phyloP scores from a whole-genome alignment of 2,797 vertebrate genomes.

The Antennarius maculatus region DNA sequence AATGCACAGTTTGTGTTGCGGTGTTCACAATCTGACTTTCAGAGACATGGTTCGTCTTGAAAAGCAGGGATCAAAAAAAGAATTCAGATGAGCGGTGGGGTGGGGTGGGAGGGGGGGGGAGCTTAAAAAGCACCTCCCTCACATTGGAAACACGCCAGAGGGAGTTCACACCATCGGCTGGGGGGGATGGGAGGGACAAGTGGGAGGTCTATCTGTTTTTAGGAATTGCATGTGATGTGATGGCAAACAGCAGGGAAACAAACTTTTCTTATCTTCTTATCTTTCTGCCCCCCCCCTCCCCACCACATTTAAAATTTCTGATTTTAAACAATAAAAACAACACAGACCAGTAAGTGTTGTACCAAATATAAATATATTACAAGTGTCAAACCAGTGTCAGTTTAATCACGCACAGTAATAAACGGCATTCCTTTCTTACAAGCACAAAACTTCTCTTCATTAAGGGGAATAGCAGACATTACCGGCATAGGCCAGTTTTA shows the following conservation, averaged over 20 bases:
- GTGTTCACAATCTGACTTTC: not conserved
- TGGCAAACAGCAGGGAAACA: slow-evolving; percentile 5
- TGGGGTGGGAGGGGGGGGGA: slow-evolving; percentile 15
- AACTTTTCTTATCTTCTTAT: slow-evolving; percentile 15
- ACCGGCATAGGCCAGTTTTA: not conserved
- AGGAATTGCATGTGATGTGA: slow-evolving; percentile 42
- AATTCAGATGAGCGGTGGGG: slow-evolving; percentile 37
- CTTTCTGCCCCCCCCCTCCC: slow-evolving; percentile 5
- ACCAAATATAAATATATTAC: slow-evolving; percentile 43
- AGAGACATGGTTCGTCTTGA: slow-evolving; percentile 14
- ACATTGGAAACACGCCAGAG: slow-evolving; percentile 48
- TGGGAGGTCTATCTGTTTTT: slow-evolving; percentile 41
- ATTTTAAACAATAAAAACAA: slow-evolving; percentile 33
- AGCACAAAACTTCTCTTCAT: slow-evolving; percentile 3
- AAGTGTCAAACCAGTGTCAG: slow-evolving; percentile 30
- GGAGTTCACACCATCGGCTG: slow-evolving; percentile 45
- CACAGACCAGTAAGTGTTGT: slow-evolving; percentile 19
- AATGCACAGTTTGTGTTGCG: not conserved
- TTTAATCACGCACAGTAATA: slow-evolving; percentile 29
- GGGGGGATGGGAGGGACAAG: slow-evolving; percentile 54
- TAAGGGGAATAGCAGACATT: slow-evolving; percentile 9
- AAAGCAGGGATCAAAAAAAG: slow-evolving; percentile 35
- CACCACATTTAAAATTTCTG: not conserved
- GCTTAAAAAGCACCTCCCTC: slow-evolving; percentile 35
- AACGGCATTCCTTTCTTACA: not conserved